Percentiles rank a stretch among this genome's conserved stretches.
Evolutionary conservation across 2,888 invertebrate genomes (phyloP).

Genomic region (Lysandra coridon): DNA sequence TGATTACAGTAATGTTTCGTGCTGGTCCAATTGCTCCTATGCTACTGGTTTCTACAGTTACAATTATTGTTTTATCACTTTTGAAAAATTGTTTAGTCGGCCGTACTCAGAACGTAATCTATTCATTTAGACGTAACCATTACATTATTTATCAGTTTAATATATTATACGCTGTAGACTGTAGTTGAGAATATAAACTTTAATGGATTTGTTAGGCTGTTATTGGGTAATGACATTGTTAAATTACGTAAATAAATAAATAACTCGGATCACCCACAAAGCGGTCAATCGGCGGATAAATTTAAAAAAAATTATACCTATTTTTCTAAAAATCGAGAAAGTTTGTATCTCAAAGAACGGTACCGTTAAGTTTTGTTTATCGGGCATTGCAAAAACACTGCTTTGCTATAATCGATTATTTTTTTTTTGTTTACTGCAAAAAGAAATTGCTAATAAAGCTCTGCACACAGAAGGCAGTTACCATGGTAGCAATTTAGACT

Average conservation of each 20-base stretch:
- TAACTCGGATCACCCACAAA: conserved; percentile 25
- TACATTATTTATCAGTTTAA: conserved; percentile 29
- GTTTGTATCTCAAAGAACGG: not conserved
- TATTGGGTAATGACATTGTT: conserved; percentile 27
- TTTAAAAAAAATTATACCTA: conserved; percentile 1
- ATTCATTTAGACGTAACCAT: conserved; percentile 27
- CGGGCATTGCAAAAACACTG: not conserved
- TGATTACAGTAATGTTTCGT: not conserved
- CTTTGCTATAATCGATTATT: not conserved
- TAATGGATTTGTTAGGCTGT: conserved; percentile 13
- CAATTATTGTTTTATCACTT: conserved; percentile 23
- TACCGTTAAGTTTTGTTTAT: conserved; percentile 6
- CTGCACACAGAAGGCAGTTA: conserved; percentile 9
- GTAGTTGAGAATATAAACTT: conserved; percentile 16
- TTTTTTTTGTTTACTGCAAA: not conserved
- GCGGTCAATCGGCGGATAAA: not conserved
- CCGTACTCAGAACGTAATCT: conserved; percentile 12
- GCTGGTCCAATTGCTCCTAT: not conserved
- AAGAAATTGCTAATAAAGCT: not conserved
- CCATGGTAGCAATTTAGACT: not conserved
- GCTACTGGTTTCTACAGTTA: conserved; percentile 29
- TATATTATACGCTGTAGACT: conserved; percentile 19
- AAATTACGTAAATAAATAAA: conserved; percentile 17
- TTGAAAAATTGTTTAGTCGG: conserved; percentile 23
- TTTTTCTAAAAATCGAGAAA: not conserved